Conservation (phyloP, 2,888 invertebrate genomes). For the Emesis russula region DNA sequence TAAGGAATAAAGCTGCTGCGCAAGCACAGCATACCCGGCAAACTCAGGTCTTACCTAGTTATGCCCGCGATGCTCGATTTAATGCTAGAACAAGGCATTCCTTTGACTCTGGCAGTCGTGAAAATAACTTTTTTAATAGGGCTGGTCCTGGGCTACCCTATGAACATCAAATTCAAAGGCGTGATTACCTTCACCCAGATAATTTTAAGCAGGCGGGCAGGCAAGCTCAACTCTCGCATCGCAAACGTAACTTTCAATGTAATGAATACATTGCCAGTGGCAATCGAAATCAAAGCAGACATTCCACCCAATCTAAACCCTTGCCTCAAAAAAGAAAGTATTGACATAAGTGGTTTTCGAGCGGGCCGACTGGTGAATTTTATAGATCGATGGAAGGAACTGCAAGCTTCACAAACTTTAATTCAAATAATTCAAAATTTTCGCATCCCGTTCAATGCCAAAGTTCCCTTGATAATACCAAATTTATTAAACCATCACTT, state of each 20-base stretch:
- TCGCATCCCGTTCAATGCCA: background rate
- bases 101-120: background rate
- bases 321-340: background rate
- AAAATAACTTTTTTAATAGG: background rate
- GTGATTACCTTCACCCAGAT: background rate
- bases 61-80: background rate
- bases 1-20: background rate
- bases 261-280: background rate
- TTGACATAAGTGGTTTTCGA: background rate
- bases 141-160: background rate
- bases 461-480: background rate
- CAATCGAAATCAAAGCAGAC: background rate
- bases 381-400: background rate
- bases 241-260: background rate
- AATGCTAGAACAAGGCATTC: background rate
- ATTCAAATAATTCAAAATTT: background rate
- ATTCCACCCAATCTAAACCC: background rate
- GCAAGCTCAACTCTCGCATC: background rate
- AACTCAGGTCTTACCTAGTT: background rate
- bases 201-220: background rate
- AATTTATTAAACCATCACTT: background rate
- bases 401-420: background rate
- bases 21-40: background rate
- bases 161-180: background rate
- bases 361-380: background rate